A percentile compares a stretch with the other conserved stretches of the same genome.
phyloP scores from a whole-genome alignment of 2,113 vertebrate species.

The Oreamnos americanus region DNA sequence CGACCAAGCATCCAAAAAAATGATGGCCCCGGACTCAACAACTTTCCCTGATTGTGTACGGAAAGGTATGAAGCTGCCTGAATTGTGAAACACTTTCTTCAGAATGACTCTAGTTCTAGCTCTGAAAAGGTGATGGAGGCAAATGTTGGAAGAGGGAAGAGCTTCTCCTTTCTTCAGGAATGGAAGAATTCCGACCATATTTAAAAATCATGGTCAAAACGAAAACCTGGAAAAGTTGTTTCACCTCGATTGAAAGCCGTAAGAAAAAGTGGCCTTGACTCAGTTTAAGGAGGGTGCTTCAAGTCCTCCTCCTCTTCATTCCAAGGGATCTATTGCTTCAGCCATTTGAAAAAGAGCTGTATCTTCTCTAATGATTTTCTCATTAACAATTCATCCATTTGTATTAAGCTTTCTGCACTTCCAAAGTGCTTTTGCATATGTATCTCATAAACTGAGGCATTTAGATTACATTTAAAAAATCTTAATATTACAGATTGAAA shows the following conservation, averaged over 20 bases:
- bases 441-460: neutral
- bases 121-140: slow-evolving; percentile 59
- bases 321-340: neutral
- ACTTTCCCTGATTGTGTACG: neutral
- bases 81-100: slow-evolving; percentile 52
- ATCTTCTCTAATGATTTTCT: neutral
- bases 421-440: neutral
- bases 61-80: slow-evolving; percentile 34
- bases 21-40: neutral
- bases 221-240: slow-evolving; percentile 55
- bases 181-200: slow-evolving; percentile 62
- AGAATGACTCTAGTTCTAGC: neutral
- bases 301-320: neutral
- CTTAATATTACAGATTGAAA: neutral
- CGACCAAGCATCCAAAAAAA: neutral
- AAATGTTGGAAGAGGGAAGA: slow-evolving; percentile 53
- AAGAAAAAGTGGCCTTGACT: neutral
- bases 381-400: neutral
- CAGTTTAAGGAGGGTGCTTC: slow-evolving; percentile 1
- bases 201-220: slow-evolving; percentile 67
- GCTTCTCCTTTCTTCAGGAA: slow-evolving; percentile 56
- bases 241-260: slow-evolving; percentile 32
- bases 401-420: neutral
- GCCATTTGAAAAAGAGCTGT: neutral
- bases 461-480: neutral